Percentiles rank a stretch among this genome's conserved stretches.
Evolutionary conservation across 2,797 vertebrate species (phyloP).

Genomic region (Anolis apletophallus): DNA sequence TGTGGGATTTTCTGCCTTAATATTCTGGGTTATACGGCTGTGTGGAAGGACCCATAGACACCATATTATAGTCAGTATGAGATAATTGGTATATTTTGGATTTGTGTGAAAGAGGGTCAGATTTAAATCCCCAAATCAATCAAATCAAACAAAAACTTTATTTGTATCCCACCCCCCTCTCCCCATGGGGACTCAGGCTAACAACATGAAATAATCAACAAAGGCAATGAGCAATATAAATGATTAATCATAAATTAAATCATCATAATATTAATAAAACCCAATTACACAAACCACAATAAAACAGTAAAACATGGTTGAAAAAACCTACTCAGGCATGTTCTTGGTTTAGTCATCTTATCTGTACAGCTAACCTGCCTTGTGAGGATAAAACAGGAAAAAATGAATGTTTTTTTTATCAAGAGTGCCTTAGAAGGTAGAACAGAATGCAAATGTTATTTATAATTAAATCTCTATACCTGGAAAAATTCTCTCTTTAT

Average conservation of each 20-base stretch:
- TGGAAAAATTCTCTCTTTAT: conserved; percentile 35
- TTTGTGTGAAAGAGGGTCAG: neutral
- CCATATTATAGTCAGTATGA: neutral
- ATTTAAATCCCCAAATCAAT: neutral
- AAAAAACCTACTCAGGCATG: neutral
- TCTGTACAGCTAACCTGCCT: neutral
- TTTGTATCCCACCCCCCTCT: too few species aligned
- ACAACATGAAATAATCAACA: too few species aligned
- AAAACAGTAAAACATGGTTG: too few species aligned
- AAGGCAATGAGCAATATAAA: too few species aligned
- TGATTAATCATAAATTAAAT: too few species aligned
- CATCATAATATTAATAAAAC: too few species aligned
- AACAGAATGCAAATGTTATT: neutral
- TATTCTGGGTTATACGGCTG: too few species aligned
- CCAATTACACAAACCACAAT: too few species aligned
- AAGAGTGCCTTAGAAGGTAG: neutral
- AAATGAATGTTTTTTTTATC: neutral
- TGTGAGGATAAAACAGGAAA: neutral
- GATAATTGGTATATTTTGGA: neutral
- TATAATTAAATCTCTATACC: conserved; percentile 18
- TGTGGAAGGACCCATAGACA: too few species aligned
- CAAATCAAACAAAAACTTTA: too few species aligned
- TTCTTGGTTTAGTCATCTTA: neutral
- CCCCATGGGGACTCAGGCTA: too few species aligned
- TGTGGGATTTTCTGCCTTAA: too few species aligned